Percentiles rank a stretch among this genome's conserved stretches.
Evolutionary conservation across 2,888 invertebrate genomes (phyloP).

Genomic region (Nezara viridula): DNA sequence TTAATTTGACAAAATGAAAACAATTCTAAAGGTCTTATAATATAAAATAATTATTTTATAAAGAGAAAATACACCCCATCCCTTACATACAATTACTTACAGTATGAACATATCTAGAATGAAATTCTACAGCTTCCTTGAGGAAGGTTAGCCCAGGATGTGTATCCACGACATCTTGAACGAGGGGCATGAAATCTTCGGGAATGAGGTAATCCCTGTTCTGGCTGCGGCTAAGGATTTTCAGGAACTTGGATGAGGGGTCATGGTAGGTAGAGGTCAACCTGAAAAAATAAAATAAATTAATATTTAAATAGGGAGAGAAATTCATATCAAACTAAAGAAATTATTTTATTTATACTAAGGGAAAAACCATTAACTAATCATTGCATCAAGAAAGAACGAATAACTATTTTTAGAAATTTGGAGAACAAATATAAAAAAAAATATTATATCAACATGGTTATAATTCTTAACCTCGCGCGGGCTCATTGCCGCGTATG

Average conservation of each 20-base stretch:
- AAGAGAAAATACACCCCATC: not conserved
- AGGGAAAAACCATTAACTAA: too few relatives aligned
- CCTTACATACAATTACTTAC: conserved; percentile 72
- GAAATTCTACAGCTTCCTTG: conserved; percentile 98
- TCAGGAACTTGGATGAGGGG: conserved; percentile 88
- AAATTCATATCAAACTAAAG: not conserved
- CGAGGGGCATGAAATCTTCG: conserved; percentile 93
- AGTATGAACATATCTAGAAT: conserved; percentile 98
- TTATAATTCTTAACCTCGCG: conserved; percentile 53
- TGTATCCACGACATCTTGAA: conserved; percentile 98
- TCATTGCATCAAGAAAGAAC: too few relatives aligned
- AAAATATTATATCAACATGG: conserved; percentile 6
- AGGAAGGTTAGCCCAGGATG: conserved; percentile 98
- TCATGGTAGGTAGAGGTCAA: conserved; percentile 88
- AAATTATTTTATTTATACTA: too few relatives aligned
- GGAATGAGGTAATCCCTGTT: conserved; percentile 77
- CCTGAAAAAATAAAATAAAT: conserved; percentile 71
- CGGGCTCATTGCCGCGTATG: too few relatives aligned
- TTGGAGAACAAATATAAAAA: not conserved
- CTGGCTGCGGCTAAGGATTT: conserved; percentile 83
- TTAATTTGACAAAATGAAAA: conserved; percentile 57
- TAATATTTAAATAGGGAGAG: not conserved
- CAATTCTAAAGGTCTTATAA: not conserved
- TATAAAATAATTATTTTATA: not conserved
- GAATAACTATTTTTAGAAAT: too few relatives aligned